phyloP scores from a whole-genome alignment of 2,797 vertebrate genomes.

The Euphonia xanthogaster region DNA sequence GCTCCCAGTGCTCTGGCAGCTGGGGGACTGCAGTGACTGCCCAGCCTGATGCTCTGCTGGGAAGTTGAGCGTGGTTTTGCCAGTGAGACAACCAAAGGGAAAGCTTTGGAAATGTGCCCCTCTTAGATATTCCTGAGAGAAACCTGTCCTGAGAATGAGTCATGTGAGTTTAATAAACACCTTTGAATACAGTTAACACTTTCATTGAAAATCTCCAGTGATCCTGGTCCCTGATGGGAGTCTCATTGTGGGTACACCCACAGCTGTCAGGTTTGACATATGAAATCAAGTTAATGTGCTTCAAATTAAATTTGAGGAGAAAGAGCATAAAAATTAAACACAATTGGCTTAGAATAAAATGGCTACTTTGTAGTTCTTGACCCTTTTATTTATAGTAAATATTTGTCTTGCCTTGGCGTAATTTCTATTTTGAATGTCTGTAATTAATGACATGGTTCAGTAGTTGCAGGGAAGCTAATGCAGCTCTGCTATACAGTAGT shows the following conservation, averaged over 20 bases:
- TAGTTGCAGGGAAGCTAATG: constrained; percentile 60
- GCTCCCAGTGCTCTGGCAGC: rapidly evolving
- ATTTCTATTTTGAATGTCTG: constrained; percentile 74
- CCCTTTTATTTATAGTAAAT: constrained; percentile 73
- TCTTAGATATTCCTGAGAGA: not conserved
- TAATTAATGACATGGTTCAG: constrained; percentile 80
- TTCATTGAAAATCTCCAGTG: not conserved
- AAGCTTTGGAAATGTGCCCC: not conserved
- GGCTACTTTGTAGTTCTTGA: constrained; percentile 61
- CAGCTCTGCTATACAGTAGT: constrained; percentile 66
- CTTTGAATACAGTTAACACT: not conserved
- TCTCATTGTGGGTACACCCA: not conserved
- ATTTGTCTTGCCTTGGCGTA: constrained; percentile 61
- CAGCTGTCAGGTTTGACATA: constrained; percentile 27
- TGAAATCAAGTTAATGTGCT: constrained; percentile 61
- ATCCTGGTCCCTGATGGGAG: not conserved
- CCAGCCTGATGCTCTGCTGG: not conserved
- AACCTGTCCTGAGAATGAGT: not conserved
- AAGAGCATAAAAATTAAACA: constrained; percentile 34
- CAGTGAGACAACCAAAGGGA: not conserved
- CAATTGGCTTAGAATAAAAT: constrained; percentile 65
- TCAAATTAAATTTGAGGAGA: constrained; percentile 61
- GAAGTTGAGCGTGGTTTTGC: not conserved
- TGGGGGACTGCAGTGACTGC: rapidly evolving
- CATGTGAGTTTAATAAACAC: not conserved